These are phyloP conservation scores for Amblyornis subalaris DNA, from an alignment of 2,113 vertebrate species.

Conservation along the genomic window DNA sequence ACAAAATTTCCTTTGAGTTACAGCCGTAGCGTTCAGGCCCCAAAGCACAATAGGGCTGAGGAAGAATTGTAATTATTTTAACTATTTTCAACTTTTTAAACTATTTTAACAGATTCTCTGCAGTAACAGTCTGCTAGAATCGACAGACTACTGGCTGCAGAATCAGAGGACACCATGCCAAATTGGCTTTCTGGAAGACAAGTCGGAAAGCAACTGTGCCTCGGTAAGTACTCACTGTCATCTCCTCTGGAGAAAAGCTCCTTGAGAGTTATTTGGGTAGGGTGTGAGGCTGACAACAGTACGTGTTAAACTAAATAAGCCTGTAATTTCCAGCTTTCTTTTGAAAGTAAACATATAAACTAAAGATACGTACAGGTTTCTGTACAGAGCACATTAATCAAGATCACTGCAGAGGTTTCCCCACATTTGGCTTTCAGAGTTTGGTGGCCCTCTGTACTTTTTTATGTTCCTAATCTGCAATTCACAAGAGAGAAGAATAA, in stretches of 20 bases:
- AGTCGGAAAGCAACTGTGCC: slow-evolving; percentile 79
- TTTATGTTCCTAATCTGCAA: not conserved
- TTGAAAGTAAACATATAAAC: not conserved
- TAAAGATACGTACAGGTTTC: not conserved
- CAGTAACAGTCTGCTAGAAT: slow-evolving; percentile 87
- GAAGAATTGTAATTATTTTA: not conserved
- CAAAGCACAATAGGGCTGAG: not conserved
- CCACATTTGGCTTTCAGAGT: not conserved
- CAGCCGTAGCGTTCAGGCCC: not conserved
- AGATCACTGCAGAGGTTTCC: not conserved
- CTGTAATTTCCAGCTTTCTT: not conserved
- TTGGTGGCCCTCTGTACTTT: not conserved
- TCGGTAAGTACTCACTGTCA: slow-evolving; percentile 80
- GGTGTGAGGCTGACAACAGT: not conserved
- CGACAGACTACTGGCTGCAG: slow-evolving; percentile 92
- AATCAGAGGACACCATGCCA: slow-evolving; percentile 88
- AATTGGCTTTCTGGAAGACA: slow-evolving; percentile 87
- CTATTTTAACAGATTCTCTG: slow-evolving; percentile 84
- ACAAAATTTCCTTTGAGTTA: not conserved
- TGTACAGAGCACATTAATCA: not conserved
- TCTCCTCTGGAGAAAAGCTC: not conserved
- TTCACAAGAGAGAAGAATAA: not conserved
- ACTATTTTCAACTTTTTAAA: slow-evolving; percentile 47
- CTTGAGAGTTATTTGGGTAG: not conserved
- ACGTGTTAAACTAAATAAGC: not conserved